Base-by-base conservation (phyloP, 2,113 vertebrate genomes). In the Xerus inauris region DNA sequence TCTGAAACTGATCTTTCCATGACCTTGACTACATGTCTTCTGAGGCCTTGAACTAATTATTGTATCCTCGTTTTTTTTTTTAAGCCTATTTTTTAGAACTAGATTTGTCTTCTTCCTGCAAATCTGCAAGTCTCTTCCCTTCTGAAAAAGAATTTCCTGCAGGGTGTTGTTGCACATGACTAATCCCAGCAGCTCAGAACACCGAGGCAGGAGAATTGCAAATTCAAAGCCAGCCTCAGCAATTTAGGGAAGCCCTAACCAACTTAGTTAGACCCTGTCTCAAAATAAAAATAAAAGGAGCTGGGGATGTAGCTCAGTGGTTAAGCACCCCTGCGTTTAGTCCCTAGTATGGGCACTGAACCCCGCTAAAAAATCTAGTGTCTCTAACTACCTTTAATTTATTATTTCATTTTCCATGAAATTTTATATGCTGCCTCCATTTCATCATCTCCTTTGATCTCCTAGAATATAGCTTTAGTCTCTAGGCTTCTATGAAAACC, bases 1-100 rank as follows among this genome's bases (percentile, higher is more conserved):
- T 62, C 40, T 49, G 51, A 79, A 47, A 49, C 24, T 51, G 11
- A 32, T n/a, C 40, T 45, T 32, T 40, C 4, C 32, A 14, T 20
- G 82, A 28, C 57, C 62, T 87, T 83, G 19, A 69, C 67, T 28
- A 20, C 28, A 7, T 40, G 49, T 62, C 47, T n/a, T 77, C n/a
- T 76, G 3, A 77, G 51, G 19, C 54, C 35, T 71, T 77, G 30
- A 64, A 45, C 67, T n/a, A 71, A 69, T 24, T 47, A 30, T 40
- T 35, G 40, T 47, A 49, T 40, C 22, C 67, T 93, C 73, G 75
- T 75, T 72, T 93, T 96, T 62, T 89, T 84, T 84, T 82, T 26
- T n/a, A n/a, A 83, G 7, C 32, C 72, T 86, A 13, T 79, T 80
- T 73, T 35, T 40, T 65, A 91, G 26, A 40, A 81, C 45, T 67